Evolutionary conservation across 1,140 invertebrate genomes (phyloP).

Genomic region (Zaprionus inermis): DNA sequence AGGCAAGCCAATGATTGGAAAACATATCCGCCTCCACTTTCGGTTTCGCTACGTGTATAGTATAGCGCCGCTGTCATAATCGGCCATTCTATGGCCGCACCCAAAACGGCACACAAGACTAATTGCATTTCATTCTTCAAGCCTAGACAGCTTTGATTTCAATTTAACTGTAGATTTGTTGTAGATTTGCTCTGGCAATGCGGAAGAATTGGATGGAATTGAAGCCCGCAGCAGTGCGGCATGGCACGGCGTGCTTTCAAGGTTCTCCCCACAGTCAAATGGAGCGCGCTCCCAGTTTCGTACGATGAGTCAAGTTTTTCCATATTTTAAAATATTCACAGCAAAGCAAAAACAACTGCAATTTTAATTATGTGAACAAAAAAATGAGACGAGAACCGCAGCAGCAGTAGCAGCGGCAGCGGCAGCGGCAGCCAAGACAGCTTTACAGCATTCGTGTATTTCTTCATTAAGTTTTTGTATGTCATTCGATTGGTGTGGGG

Average conservation of each 20-base stretch:
- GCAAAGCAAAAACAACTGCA: conserved; percentile 59
- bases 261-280: conserved; percentile 31
- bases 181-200: conserved; percentile 14
- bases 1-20: not conserved
- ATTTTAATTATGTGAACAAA: conserved; percentile 61
- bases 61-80: conserved; percentile 15
- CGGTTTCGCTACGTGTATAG: too few species aligned
- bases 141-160: conserved; percentile 23
- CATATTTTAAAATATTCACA: conserved; percentile 29
- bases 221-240: conserved; percentile 19
- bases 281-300: conserved; percentile 33
- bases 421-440: conserved; percentile 34
- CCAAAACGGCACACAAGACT: conserved; percentile 17
- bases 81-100: conserved; percentile 23
- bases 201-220: conserved; percentile 38
- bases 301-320: conserved; percentile 37
- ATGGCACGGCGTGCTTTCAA: not conserved
- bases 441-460: conserved; percentile 36
- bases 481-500: conserved; percentile 40
- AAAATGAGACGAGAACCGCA: conserved; percentile 7
- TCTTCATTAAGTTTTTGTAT: conserved; percentile 55
- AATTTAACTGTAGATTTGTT: conserved; percentile 7
- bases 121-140: conserved; percentile 38
- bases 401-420: too few species aligned
- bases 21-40: conserved; percentile 1